These are phyloP conservation scores for Dryobates pubescens DNA, from an alignment of 2,797 vertebrate species.

Conservation along the genomic window DNA sequence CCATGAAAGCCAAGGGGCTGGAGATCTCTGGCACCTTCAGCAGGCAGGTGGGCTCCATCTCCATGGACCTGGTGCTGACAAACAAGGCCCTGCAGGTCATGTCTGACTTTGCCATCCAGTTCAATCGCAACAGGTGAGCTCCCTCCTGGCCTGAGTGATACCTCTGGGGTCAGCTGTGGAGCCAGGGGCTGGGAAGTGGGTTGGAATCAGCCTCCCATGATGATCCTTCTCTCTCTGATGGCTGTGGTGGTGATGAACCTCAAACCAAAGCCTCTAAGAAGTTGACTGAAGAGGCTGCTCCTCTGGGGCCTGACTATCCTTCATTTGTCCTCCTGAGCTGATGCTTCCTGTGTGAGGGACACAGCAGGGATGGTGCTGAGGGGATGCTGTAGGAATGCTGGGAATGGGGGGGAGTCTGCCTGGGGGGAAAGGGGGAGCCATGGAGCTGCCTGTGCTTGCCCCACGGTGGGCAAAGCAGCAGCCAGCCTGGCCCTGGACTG, in stretches of 20 bases:
- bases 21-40: slow-evolving; percentile 95
- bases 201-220: slow-evolving; percentile 66
- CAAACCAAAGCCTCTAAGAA: slow-evolving; percentile 80
- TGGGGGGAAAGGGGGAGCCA: not conserved
- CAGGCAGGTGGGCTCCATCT: slow-evolving; percentile 90
- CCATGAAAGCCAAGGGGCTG: slow-evolving; percentile 96
- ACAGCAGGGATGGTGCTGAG: not conserved
- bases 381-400: not conserved
- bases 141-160: rapidly evolving
- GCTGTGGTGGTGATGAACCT: slow-evolving; percentile 70
- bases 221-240: slow-evolving; percentile 74
- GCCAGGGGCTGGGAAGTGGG: not conserved
- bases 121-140: slow-evolving; percentile 95
- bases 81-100: slow-evolving; percentile 98
- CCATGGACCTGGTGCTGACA: slow-evolving; percentile 93
- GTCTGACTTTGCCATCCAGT: slow-evolving; percentile 98
- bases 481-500: not conserved
- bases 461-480: not conserved
- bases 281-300: slow-evolving; percentile 79
- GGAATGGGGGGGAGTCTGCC: not conserved
- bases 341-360: not conserved
- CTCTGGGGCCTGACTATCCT: rapidly evolving
- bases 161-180: rapidly evolving
- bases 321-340: not conserved
- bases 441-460: not conserved